Conservation (phyloP, 2,113 vertebrate species). For the Bettongia penicillata region DNA sequence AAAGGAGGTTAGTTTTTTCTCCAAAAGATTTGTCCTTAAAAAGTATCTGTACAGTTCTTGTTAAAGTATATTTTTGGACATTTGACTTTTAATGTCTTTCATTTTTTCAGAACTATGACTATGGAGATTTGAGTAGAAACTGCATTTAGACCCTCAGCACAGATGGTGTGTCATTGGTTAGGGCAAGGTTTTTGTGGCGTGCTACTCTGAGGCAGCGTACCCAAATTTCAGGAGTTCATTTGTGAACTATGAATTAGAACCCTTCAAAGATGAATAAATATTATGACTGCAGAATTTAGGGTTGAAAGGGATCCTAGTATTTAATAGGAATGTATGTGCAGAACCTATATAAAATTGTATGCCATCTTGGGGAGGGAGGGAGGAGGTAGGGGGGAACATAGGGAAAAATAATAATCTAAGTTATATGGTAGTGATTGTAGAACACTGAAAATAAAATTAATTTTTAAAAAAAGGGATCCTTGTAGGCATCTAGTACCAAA, state of each 20-base stretch:
- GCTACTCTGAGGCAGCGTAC: not conserved
- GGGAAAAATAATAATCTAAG: no score
- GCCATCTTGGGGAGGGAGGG: no score
- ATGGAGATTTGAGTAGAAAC: no score
- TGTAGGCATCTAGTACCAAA: slow-evolving; percentile 11
- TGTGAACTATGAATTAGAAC: slow-evolving; percentile 23
- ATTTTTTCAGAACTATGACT: no score
- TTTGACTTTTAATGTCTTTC: not conserved
- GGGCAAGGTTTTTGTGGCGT: not conserved
- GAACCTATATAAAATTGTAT: no score
- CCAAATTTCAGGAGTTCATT: slow-evolving; percentile 20
- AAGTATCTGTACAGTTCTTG: not conserved
- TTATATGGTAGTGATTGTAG: no score
- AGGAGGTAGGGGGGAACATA: no score
- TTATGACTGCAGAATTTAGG: not conserved
- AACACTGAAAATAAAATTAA: no score
- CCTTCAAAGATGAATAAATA: slow-evolving; percentile 11
- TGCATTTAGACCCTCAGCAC: not conserved
- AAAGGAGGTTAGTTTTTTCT: not conserved
- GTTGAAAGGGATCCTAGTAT: slow-evolving; percentile 15
- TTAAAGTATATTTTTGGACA: no score
- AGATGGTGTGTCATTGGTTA: not conserved
- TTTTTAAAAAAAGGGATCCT: not conserved
- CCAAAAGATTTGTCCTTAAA: not conserved
- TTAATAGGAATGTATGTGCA: no score